Conservation (phyloP, 1,140 invertebrate species). For the Pteromalus puparum region DNA sequence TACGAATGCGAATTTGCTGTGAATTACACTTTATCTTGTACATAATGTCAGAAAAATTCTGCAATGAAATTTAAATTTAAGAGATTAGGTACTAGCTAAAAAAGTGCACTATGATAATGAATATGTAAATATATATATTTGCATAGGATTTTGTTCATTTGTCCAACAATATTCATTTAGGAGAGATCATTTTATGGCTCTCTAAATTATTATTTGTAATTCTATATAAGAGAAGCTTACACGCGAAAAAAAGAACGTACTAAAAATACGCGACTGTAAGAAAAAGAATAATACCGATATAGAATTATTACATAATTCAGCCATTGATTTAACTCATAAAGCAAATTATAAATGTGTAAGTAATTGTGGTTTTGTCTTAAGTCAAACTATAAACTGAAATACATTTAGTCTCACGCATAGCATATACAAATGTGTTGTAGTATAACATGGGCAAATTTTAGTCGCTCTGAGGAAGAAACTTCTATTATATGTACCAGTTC, state of each 20-base stretch:
- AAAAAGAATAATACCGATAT: slow-evolving; percentile 29
- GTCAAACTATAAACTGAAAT: slow-evolving; percentile 56
- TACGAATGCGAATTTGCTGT: slow-evolving; percentile 40
- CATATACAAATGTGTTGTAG: slow-evolving; percentile 61
- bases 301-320: slow-evolving; percentile 43
- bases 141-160: slow-evolving; percentile 42
- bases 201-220: slow-evolving; percentile 41
- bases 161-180: slow-evolving; percentile 26
- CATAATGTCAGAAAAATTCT: slow-evolving; percentile 43
- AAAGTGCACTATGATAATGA: slow-evolving; percentile 41
- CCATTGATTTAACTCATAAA: slow-evolving; percentile 46
- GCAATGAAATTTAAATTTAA: slow-evolving; percentile 36
- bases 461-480: slow-evolving; percentile 42
- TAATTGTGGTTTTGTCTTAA: slow-evolving; percentile 59
- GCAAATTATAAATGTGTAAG: slow-evolving; percentile 58
- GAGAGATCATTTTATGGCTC: slow-evolving; percentile 18
- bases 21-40: slow-evolving; percentile 45
- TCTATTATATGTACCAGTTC: slow-evolving; percentile 62
- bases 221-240: slow-evolving; percentile 26
- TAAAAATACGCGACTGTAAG: slow-evolving; percentile 17
- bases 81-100: background rate
- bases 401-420: slow-evolving; percentile 55
- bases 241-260: slow-evolving; percentile 19
- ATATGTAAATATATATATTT: slow-evolving; percentile 50
- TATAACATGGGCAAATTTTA: slow-evolving; percentile 55